phyloP scores from a whole-genome alignment of 2,113 vertebrate species.

The Nibea coibor region DNA sequence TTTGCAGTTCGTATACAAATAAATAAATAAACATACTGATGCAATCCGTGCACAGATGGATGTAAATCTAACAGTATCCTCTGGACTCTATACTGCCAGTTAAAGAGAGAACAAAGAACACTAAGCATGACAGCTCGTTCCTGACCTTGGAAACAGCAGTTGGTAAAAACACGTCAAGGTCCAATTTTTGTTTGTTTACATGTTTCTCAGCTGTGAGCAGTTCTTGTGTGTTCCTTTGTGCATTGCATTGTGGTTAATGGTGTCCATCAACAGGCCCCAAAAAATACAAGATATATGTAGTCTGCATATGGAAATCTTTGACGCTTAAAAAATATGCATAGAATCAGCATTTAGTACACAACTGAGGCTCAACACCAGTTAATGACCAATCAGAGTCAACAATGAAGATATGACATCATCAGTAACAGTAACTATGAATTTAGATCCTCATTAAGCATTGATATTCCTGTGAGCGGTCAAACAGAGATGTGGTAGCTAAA shows the following conservation, averaged over 20 bases:
- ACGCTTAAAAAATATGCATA: neutral
- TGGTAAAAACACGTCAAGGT: neutral
- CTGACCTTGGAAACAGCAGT: slow-evolving; percentile 30
- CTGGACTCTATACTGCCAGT: neutral
- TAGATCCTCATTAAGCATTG: neutral
- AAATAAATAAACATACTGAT: slow-evolving; percentile 8
- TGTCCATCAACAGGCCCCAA: neutral
- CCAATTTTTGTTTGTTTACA: neutral
- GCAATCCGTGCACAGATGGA: slow-evolving; percentile 16
- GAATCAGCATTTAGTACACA: neutral
- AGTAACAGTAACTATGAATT: neutral
- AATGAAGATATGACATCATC: slow-evolving; percentile 13
- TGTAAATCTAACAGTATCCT: slow-evolving; percentile 22
- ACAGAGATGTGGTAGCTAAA: slow-evolving; percentile 31
- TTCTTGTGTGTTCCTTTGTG: neutral
- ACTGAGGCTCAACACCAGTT: neutral
- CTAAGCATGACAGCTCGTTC: neutral
- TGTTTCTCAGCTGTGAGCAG: neutral
- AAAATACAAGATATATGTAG: neutral
- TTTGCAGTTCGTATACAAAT: neutral
- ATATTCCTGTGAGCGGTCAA: neutral
- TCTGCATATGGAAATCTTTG: neutral
- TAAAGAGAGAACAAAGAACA: neutral
- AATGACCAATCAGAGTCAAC: neutral
- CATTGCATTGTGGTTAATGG: neutral